Evolutionary conservation across 2,888 invertebrate genomes (phyloP), one percentile per base, ranked within the genome.

Genomic region (Drosophila limbata): DNA sequence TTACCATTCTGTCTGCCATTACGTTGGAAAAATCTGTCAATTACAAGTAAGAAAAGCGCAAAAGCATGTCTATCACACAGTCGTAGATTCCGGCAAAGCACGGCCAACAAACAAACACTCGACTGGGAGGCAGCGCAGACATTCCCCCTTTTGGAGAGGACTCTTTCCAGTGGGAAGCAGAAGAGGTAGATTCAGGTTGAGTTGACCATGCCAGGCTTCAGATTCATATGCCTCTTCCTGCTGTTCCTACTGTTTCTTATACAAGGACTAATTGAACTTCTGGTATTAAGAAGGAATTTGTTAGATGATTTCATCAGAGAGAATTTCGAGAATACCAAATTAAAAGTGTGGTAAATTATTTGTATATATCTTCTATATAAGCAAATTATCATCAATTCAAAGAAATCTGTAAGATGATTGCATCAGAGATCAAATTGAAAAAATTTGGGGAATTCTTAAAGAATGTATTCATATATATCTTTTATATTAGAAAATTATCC

Each of bases 11-110:
- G 79, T 73, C 84, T 78, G 80, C 74, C 79, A 79, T 84, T 84
- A 74, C 68, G 88, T 60, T 82, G 77, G 71, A 73, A 88, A 88
- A 84, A 82, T 85, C 84, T 84, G 88, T 84, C 84, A 84, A 84
- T 84, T 88, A 84, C 82, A 69, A 81, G 68, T 63, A 76, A 75
- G 88, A 78, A 79, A 87, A 85, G 78, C 85, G 80, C 78, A 84
- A 84, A 88, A 88, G 82, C 76, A 76, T 85, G 85, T 85, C 84
- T 70, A 72, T 82, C 83, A 82, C 69, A 73, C 59, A 19, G 28
- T 48, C 45, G 10, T 25, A 64, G 40, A 63, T 51, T 56, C 19
- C 33, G 64, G 48, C 45, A 37, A 61, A 45, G 47, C 59, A 59
- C 33, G 61, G 39, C 53, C 37, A 61, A 45, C 57, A 62, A 59